These are phyloP conservation scores for Silurus lanzhouensis DNA, from an alignment of 2,797 vertebrate species.

Conservation along the genomic window DNA sequence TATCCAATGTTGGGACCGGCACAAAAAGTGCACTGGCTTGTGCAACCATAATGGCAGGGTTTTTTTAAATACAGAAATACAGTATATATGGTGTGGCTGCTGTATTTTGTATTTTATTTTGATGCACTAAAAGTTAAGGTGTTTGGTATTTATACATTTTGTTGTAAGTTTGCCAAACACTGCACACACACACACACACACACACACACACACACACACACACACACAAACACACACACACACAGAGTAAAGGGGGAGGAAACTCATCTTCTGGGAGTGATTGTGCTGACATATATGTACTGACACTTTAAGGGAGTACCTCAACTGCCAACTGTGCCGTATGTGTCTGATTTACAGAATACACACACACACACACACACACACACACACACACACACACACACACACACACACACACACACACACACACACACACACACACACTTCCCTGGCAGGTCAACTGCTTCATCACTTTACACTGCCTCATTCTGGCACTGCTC, in stretches of 20 bases:
- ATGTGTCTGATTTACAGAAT: conserved; percentile 19
- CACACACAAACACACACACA: too few relatives aligned
- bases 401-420: conserved; percentile 38
- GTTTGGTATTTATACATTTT: too few relatives aligned
- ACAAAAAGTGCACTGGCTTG: too few relatives aligned
- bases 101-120: too few relatives aligned
- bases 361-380: conserved; percentile 31
- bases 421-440: conserved; percentile 32
- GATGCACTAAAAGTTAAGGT: too few relatives aligned
- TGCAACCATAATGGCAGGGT: too few relatives aligned
- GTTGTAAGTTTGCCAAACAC: too few relatives aligned
- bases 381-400: conserved; percentile 38
- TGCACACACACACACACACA: too few relatives aligned
- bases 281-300: neutral
- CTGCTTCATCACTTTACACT: conserved; percentile 19
- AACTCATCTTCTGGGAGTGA: conserved; percentile 29
- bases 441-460: conserved; percentile 4
- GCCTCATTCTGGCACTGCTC: conserved; percentile 13
- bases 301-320: conserved; percentile 22
- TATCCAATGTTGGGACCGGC: too few relatives aligned
- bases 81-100: too few relatives aligned
- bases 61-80: too few relatives aligned
- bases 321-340: conserved; percentile 22
- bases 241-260: neutral
- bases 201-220: too few relatives aligned